Evolutionary conservation across 2,888 invertebrate species (phyloP).

Genomic region (Agapostemon virescens): DNA sequence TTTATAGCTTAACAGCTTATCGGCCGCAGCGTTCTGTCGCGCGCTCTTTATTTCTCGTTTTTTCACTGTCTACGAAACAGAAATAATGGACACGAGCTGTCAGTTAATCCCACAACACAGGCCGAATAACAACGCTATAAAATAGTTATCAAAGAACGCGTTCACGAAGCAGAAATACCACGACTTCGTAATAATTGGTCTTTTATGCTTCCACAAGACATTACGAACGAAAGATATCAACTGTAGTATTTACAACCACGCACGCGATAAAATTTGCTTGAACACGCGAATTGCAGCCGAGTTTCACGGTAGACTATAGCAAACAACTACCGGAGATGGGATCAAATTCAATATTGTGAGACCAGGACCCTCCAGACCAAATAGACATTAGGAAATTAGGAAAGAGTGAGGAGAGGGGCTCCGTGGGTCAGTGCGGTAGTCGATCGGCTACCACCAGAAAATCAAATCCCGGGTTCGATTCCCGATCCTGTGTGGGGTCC

Average conservation of each 20-base stretch:
- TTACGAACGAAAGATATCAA: not conserved
- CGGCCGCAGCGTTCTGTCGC: not conserved
- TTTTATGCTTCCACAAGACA: not conserved
- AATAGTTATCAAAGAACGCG: not conserved
- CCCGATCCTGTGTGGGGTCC: too few relatives aligned
- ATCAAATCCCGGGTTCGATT: too few relatives aligned
- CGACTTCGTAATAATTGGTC: not conserved
- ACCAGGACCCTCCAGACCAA: too few relatives aligned
- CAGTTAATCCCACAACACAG: not conserved
- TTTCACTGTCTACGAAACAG: not conserved
- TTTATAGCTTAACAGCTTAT: not conserved
- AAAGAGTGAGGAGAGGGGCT: too few relatives aligned
- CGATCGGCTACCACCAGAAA: too few relatives aligned
- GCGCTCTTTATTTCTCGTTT: not conserved
- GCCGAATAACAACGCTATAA: not conserved
- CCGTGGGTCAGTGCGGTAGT: too few relatives aligned
- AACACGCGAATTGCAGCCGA: not conserved
- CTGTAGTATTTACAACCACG: not conserved
- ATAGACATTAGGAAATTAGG: too few relatives aligned
- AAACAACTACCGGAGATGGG: too few relatives aligned
- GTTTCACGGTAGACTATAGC: too few relatives aligned
- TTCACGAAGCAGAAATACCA: not conserved
- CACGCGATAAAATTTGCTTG: not conserved
- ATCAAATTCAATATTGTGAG: too few relatives aligned
- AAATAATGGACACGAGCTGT: not conserved